Evolutionary conservation across 1,140 invertebrate species (phyloP).

Genomic region (Centruroides sculpturatus): DNA sequence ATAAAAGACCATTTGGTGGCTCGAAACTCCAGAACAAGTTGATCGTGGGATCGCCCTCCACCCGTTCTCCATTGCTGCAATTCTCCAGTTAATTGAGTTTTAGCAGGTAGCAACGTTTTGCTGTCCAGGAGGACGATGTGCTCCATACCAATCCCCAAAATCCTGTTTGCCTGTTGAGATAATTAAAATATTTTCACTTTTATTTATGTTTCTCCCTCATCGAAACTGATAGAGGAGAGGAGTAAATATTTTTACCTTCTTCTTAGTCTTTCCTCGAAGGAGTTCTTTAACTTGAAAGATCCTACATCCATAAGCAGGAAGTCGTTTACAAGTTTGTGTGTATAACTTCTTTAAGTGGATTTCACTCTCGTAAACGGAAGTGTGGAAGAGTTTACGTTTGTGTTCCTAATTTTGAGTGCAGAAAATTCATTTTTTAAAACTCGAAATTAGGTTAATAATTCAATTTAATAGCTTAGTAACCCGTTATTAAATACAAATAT

Average conservation of each 20-base stretch:
- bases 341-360: constrained; percentile 50
- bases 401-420: constrained; percentile 40
- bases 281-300: constrained; percentile 53
- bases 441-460: too few relatives aligned
- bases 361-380: constrained; percentile 49
- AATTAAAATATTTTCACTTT: too few relatives aligned
- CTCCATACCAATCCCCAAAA: constrained; percentile 44
- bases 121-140: constrained; percentile 47
- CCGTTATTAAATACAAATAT: too few relatives aligned
- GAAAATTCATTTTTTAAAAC: background rate
- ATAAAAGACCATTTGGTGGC: constrained; percentile 43
- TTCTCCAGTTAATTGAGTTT: constrained; percentile 43
- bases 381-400: constrained; percentile 51
- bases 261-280: constrained; percentile 43
- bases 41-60: constrained; percentile 45
- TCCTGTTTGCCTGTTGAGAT: constrained; percentile 37
- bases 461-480: too few relatives aligned
- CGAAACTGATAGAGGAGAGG: too few relatives aligned
- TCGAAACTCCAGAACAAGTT: constrained; percentile 47
- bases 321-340: constrained; percentile 45
- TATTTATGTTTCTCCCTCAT: too few relatives aligned
- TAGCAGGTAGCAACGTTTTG: constrained; percentile 43
- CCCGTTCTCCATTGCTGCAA: constrained; percentile 49
- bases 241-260: constrained; percentile 35
- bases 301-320: constrained; percentile 48